Evolutionary conservation across 2,888 invertebrate genomes (phyloP), one percentile per base, ranked within the genome.

Genomic region (Mylabris sibirica): DNA sequence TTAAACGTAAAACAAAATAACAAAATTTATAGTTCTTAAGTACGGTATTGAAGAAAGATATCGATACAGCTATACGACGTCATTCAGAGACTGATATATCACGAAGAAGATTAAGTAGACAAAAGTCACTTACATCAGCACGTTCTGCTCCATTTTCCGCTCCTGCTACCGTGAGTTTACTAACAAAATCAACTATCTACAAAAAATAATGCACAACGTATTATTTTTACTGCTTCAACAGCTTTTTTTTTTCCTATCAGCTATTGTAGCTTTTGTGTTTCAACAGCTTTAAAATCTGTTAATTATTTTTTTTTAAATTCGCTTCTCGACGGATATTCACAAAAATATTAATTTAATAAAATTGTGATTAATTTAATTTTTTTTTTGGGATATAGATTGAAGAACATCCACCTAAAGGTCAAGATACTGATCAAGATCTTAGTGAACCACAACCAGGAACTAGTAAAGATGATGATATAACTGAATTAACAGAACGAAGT

Each of bases 31-130:
- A 94, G 93, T 88, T 94, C 84, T 88, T 94, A 87, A 90, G 90
- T 84, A 89, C 91, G 82, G 90, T 90, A 77, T 87, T 94, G 88
- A 93, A 92, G 90, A 92, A 91, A 80, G 92, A 93, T 86, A 87
- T 93, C 85, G 85, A 86, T 77, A 86, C 85, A 76, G 87, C 87
- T 68, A 83, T 88, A 80, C 76, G 78, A 64, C 78, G 79, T 59
- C 75, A 74, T 72, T 75, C 78, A 20, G 73, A 75, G 59, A 72
- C 72, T 63, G 76, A 74, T 64, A 68, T 78, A 22, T 20, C 8
- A 61, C 72, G 70, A 67, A 77, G 83, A 66, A 80, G 83, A 68
- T 75, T 78, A 62, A 38, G 35, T n/a, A 83, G 81, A 77, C 87
- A 82, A 75, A 81, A 79, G 82, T 86, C 77, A 59, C 79, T 78